phyloP scores from a whole-genome alignment of 2,888 invertebrate species.

The Noctua pronuba region DNA sequence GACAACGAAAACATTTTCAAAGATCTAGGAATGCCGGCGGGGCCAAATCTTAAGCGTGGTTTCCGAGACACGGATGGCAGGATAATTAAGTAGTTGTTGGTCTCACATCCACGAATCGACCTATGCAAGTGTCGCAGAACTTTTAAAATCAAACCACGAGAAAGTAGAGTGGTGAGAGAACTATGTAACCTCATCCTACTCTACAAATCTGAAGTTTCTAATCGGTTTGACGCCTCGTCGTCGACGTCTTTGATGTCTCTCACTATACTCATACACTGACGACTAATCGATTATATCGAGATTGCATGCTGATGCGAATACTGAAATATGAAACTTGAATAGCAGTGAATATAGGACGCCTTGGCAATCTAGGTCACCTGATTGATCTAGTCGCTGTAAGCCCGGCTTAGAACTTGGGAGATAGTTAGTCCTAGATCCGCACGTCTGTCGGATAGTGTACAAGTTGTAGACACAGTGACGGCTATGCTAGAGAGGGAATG shows the following conservation, averaged over 20 bases:
- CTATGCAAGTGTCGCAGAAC: neutral
- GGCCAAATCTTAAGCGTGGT: neutral
- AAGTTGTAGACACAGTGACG: neutral
- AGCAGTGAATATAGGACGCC: conserved; percentile 23
- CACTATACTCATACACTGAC: neutral
- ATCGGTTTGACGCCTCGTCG: conserved; percentile 27
- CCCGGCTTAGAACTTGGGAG: conserved; percentile 21
- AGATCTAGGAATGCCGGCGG: neutral
- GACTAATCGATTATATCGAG: conserved; percentile 20
- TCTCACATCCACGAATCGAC: neutral
- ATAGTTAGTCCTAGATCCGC: neutral
- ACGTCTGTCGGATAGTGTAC: no score
- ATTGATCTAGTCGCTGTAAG: conserved; percentile 15
- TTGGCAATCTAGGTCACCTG: conserved; percentile 29
- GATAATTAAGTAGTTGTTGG: neutral
- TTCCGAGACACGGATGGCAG: neutral
- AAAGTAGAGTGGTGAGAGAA: neutral
- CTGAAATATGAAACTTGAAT: conserved; percentile 27
- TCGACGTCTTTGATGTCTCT: no score
- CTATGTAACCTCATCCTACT: neutral
- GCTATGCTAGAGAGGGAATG: neutral
- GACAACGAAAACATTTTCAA: neutral
- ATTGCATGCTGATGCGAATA: conserved; percentile 22
- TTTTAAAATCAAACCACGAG: neutral
- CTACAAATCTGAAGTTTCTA: conserved; percentile 21